Conservation (phyloP, 2,888 invertebrate genomes). For the Acleris sparsana region DNA sequence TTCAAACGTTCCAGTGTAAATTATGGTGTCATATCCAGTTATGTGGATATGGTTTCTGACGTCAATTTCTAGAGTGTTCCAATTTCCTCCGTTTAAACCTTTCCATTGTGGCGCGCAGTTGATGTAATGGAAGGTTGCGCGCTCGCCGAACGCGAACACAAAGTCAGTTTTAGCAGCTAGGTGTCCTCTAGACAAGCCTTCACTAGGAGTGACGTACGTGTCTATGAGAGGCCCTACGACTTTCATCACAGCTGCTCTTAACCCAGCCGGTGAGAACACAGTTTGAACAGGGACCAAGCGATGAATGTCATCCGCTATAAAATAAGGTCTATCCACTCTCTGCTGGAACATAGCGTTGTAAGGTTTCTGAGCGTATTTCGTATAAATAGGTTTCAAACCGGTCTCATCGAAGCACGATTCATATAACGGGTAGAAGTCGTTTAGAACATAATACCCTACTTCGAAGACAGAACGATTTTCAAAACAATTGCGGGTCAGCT, state of each 20-base stretch:
- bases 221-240: conserved; percentile 57
- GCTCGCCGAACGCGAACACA: conserved; percentile 83
- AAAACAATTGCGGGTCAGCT: conserved; percentile 63
- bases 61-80: conserved; percentile 81
- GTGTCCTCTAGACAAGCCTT: conserved; percentile 83
- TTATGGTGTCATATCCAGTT: conserved; percentile 59
- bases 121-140: conserved; percentile 85
- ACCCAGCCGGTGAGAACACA: conserved; percentile 63
- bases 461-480: conserved; percentile 59
- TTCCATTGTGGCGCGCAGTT: conserved; percentile 89
- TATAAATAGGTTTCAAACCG: conserved; percentile 58
- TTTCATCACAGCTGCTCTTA: conserved; percentile 56
- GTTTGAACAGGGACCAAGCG: conserved; percentile 56
- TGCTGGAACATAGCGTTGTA: conserved; percentile 72
- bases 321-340: conserved; percentile 65
- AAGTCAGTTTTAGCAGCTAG: conserved; percentile 86
- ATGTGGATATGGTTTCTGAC: conserved; percentile 65
- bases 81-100: conserved; percentile 84
- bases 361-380: conserved; percentile 70
- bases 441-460: conserved; percentile 66
- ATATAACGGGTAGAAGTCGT: conserved; percentile 62
- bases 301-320: conserved; percentile 59
- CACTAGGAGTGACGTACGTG: conserved; percentile 64
- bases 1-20: conserved; percentile 86
- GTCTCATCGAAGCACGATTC: conserved; percentile 71